These are phyloP conservation scores for Grus americana DNA, from an alignment of 2,113 vertebrate species.

Conservation along the genomic window DNA sequence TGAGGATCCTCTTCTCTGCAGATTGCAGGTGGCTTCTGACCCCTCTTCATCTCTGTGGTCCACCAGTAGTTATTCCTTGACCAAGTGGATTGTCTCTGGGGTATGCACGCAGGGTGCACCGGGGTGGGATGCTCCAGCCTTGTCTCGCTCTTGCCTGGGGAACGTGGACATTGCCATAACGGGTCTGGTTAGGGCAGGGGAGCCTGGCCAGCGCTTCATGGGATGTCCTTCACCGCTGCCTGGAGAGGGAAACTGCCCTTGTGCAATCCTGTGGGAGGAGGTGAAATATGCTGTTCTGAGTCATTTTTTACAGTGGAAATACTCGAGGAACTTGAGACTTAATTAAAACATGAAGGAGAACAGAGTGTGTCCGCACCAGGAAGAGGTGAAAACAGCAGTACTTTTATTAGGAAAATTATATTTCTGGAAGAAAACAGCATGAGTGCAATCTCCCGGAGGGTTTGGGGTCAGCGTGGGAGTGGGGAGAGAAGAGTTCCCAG, in stretches of 20 bases:
- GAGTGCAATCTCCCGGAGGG: background rate
- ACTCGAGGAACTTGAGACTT: background rate
- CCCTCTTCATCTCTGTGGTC: background rate
- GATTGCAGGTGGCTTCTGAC: background rate
- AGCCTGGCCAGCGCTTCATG: background rate
- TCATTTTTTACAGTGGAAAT: background rate
- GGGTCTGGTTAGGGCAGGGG: background rate
- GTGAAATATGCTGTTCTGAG: background rate
- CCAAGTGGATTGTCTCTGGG: background rate
- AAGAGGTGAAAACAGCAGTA: slow-evolving; percentile 3
- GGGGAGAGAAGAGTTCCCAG: background rate
- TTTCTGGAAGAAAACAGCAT: background rate
- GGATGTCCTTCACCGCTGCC: background rate
- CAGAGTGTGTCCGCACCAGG: background rate
- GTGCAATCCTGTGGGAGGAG: background rate
- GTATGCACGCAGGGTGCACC: background rate
- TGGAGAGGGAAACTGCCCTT: background rate
- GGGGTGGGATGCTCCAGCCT: background rate
- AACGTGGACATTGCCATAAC: background rate
- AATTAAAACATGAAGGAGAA: slow-evolving; percentile 12
- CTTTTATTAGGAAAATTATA: background rate
- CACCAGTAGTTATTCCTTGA: background rate
- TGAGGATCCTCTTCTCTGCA: background rate
- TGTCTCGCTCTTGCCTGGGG: background rate
- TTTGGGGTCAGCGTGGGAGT: background rate